Evolutionary conservation across 2,888 invertebrate species (phyloP).

Genomic region (Poecilus cupreus): DNA sequence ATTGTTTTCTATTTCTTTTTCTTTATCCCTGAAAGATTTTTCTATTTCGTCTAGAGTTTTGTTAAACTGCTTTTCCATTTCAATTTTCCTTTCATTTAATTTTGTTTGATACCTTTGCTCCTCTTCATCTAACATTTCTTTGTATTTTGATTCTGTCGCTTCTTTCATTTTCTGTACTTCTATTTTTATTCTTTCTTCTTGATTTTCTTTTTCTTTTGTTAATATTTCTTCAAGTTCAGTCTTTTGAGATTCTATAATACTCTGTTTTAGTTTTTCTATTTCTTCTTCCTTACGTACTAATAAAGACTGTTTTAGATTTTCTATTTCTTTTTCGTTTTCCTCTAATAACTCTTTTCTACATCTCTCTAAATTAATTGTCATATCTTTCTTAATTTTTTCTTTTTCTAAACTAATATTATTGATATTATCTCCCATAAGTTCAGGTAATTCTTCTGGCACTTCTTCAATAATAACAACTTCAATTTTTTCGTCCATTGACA

Average conservation of each 20-base stretch:
- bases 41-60: slow-evolving; percentile 60
- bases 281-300: slow-evolving; percentile 72
- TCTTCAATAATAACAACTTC: slow-evolving; percentile 5
- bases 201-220: slow-evolving; percentile 68
- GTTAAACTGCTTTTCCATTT: slow-evolving; percentile 72
- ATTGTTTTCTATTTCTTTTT: slow-evolving; percentile 73
- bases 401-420: slow-evolving; percentile 60
- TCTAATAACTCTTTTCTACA: slow-evolving; percentile 66
- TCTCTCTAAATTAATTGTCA: slow-evolving; percentile 69
- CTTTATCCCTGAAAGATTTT: slow-evolving; percentile 65
- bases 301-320: slow-evolving; percentile 76
- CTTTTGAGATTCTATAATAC: slow-evolving; percentile 67
- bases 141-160: slow-evolving; percentile 74
- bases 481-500: slow-evolving; percentile 50
- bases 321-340: slow-evolving; percentile 74
- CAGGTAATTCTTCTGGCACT: slow-evolving; percentile 48
- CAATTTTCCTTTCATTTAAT: slow-evolving; percentile 72
- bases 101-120: slow-evolving; percentile 71
- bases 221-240: slow-evolving; percentile 76
- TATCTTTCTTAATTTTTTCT: slow-evolving; percentile 65
- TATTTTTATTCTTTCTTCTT: slow-evolving; percentile 68
- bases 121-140: slow-evolving; percentile 68
- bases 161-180: slow-evolving; percentile 74
- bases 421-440: slow-evolving; percentile 50
- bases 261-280: slow-evolving; percentile 65